Evolutionary conservation across 64 coral and sea anemone genomes (phyloP).

Genomic region (Trachythela sp.): DNA sequence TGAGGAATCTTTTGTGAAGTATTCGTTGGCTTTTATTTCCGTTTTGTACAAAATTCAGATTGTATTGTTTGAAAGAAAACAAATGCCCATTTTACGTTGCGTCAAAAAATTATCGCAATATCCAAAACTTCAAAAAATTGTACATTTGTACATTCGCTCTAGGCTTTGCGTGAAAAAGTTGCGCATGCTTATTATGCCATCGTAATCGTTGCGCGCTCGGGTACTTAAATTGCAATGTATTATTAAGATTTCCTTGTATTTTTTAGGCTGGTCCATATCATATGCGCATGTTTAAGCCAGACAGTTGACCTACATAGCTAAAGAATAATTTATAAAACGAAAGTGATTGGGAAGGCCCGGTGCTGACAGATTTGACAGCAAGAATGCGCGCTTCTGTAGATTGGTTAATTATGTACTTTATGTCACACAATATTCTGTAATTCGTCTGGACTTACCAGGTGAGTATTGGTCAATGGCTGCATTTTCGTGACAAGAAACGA

Average conservation of each 20-base stretch:
- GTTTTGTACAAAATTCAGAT: background rate
- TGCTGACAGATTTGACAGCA: conserved; percentile 23
- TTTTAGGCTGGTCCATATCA: background rate
- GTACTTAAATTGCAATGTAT: background rate
- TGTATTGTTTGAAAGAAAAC: background rate
- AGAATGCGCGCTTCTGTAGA: background rate
- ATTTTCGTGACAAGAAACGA: too few relatives aligned
- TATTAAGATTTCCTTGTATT: background rate
- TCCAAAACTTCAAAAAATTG: background rate
- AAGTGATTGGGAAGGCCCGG: background rate
- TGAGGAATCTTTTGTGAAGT: background rate
- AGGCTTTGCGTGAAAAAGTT: background rate
- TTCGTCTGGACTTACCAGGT: too few relatives aligned
- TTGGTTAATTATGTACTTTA: background rate
- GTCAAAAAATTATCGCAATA: background rate
- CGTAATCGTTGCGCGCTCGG: background rate
- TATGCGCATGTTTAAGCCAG: background rate
- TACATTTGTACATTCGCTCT: background rate
- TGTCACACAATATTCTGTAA: background rate
- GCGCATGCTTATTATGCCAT: background rate
- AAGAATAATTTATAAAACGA: conserved; percentile 22
- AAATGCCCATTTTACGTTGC: background rate
- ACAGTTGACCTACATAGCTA: background rate
- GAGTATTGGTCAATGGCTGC: too few relatives aligned
- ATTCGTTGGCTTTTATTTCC: too few relatives aligned